Base-by-base conservation (phyloP, 2,888 invertebrate species). In the Trileptium ribeirensis region DNA sequence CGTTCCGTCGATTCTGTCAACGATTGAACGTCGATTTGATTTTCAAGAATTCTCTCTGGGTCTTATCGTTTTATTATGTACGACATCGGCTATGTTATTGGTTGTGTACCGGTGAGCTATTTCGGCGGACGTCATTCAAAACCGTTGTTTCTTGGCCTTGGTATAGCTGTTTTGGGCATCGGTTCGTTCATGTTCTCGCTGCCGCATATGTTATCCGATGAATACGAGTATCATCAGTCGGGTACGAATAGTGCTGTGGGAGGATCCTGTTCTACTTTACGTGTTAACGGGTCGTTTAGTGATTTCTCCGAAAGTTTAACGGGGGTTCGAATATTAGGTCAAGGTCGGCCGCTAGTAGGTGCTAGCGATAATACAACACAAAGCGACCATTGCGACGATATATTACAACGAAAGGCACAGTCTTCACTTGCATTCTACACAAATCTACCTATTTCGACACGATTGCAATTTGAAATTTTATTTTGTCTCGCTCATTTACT, bases 1-100 rank as follows among this genome's bases (percentile, higher is more conserved):
- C 86, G 93, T 95, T 81, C 95, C 95, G 86, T 94, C 94, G 77
- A 93, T 94, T 81, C 94, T 95, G 85, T 94, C 95, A 0, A 94
- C 94, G n/a, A 94, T 95, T 67, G 95, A 95, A 89, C 92, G 92
- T 85, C 91, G 95, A 81, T 95, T 94, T 87, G 94, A 94, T 0
- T 89, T 95, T 82, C 92, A 93, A 67, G 94, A 94, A 33, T 92
- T 93, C 83, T 93, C 94, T 89, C 93, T 94, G 0, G 95, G 95
- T 0, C 91, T 94, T 78, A 93, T 95, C 40, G 94, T 94, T 39
- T 87, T 86, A 85, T 86, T 84, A 85, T 87, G 29, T 95, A 95
- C 88, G 95, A 95, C 89, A 93, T 95, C 88, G 94, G 94, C 0
- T 94, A 94, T 1, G 94, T 95, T 86, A 89, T 93, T 0, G 93